Base-by-base conservation (phyloP, 2,113 vertebrate genomes). In the Regulus satrapa region DNA sequence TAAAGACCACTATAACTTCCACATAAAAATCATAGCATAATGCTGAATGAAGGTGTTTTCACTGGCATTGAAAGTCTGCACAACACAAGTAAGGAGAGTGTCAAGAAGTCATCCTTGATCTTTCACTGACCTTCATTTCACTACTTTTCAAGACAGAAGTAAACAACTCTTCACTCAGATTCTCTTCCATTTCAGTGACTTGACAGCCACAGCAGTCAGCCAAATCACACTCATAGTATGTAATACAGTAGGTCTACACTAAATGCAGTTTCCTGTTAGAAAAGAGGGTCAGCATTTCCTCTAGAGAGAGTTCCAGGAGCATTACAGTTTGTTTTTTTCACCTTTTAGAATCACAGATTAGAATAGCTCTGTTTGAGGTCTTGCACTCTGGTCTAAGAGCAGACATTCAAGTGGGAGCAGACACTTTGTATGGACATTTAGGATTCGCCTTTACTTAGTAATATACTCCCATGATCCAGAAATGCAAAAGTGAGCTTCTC, bases 401-500 rank as follows among this genome's bases (percentile, higher is more conserved):
- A 72, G 69, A 23, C 1, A 14, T 58, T 85, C 38, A 69, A 46
- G 32, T 31, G 20, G 23, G 38, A 88, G 26, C 24, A 28, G 45
- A 28, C 4, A 52, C 23, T 61, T 79, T 20, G 14, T 41, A 52
- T 19, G 29, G 79, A 34, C n/a, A 29, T 49, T 41, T 26, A 92
- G 67, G 75, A 56, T n/a, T 80, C 52, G 34, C 58, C 55, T 52
- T 74, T 84, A 34, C n/a, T 80, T 55, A 32, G 26, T 84, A 74
- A 49, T 51, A 52, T 36, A 71, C 80, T 90, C 62, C 74, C 49
- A 55, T 93, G 82, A 88, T 92, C 46, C 67, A 94, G 72, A 90
- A 91, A 92, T 52, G 48, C 76, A 81, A 78, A 93, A 94, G 21
- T 67, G 31, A 89, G 92, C 61, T 85, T 93, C 54, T 63, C 40